phyloP scores from a whole-genome alignment of 1,140 invertebrate genomes.

The Zaprionus capensis region DNA sequence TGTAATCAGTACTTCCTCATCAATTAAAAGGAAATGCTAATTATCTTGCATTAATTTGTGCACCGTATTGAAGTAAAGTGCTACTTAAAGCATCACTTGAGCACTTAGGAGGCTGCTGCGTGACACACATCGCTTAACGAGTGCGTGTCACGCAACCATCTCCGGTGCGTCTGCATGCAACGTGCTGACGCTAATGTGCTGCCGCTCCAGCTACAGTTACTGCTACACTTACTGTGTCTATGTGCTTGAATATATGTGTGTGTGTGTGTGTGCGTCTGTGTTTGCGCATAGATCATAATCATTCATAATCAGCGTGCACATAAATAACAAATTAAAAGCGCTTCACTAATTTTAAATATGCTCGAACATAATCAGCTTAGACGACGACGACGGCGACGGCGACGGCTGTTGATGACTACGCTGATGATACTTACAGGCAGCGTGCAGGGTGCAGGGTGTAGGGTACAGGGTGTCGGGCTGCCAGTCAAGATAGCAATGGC shows the following conservation, averaged over 20 bases:
- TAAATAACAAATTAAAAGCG: conserved; percentile 83
- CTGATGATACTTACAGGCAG: conserved; percentile 17
- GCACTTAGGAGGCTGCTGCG: background rate
- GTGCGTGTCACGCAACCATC: conserved; percentile 39
- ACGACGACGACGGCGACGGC: conserved; percentile 35
- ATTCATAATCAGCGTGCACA: conserved; percentile 82
- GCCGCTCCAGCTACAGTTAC: conserved; percentile 1
- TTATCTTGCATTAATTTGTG: background rate
- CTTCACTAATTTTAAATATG: conserved; percentile 83
- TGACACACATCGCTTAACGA: conserved; percentile 1
- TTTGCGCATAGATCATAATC: conserved; percentile 82
- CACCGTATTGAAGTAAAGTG: background rate
- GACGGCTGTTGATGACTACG: conserved; percentile 26
- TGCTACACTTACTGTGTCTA: conserved; percentile 29
- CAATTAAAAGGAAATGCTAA: no score
- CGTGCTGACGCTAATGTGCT: conserved; percentile 36
- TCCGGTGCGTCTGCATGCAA: conserved; percentile 31
- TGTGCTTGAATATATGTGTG: conserved; percentile 13
- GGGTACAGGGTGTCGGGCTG: conserved; percentile 34
- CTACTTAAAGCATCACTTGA: background rate
- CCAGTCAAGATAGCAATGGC: conserved; percentile 79
- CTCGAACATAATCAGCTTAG: conserved; percentile 82
- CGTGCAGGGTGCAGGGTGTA: conserved; percentile 8
- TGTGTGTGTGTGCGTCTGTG: conserved; percentile 43
- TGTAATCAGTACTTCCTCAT: no score